Evolutionary conservation across 2,888 invertebrate species (phyloP), one percentile per base, ranked within the genome.

Genomic region (Hypomecis punctinalis): DNA sequence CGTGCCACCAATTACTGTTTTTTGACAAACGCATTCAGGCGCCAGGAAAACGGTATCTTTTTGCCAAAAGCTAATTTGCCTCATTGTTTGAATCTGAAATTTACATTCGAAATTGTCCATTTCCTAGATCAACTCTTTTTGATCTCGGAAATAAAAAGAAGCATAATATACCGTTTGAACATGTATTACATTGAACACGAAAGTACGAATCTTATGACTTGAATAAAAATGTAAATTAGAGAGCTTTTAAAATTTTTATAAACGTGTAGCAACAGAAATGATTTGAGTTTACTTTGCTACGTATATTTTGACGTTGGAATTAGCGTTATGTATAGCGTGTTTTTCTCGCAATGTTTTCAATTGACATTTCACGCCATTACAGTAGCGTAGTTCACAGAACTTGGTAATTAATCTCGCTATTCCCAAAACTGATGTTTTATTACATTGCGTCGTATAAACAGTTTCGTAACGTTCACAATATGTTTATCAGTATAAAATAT

Each of bases 1-100:
- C 77, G 81, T 79, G 72, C 78, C 76, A 73, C 76, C 79, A 82
- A 85, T 83, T 84, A 82, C 77, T 76, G 76, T 67, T 78, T 81
- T 81, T 82, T 80, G 77, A 80, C 81, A 81, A 78, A 76, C 72
- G 74, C 75, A 71, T 78, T 74, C 71, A 77, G 79, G 83, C 85
- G 83, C 85, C 82, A 81, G 80, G 66, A 58, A 73, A 75, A 72
- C 71, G 72, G 70, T 70, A 74, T 65, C 75, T 71, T 77, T 73
- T 76, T 78, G 80, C 77, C 80, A 80, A 76, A 69, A 71, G 72
- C 70, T 66, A 68, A 65, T 61, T 65, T 64, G 49, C 49, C 52
- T 63, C 35, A 59, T 58, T 62, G 51, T 53, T 61, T 47, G 4
- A 52, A 46, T 69, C 71, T 54, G 47, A 67, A 58, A 70, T 76